These are phyloP conservation scores for Archilochus colubris DNA, from an alignment of 2,113 vertebrate genomes.

Conservation along the genomic window DNA sequence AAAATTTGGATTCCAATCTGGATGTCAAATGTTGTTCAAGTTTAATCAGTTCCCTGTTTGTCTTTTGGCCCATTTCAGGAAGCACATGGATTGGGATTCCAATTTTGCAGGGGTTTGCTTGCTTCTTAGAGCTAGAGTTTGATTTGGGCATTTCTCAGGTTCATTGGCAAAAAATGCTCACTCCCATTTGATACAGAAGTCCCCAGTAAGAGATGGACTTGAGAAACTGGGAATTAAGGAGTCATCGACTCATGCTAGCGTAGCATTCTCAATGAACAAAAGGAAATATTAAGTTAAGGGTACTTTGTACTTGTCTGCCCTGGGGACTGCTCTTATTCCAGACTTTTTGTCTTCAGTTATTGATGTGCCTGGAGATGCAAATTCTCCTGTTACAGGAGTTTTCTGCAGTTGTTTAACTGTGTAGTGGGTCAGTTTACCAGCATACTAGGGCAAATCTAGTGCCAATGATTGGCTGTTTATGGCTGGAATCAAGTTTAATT, in stretches of 20 bases:
- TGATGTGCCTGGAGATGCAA: neutral
- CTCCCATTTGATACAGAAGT: neutral
- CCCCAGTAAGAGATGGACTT: neutral
- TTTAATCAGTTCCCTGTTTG: neutral
- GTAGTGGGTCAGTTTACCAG: neutral
- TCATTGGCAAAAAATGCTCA: constrained; percentile 14
- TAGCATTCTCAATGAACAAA: neutral
- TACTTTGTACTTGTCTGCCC: neutral
- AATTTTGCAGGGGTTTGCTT: constrained; percentile 9
- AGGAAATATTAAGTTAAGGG: neutral
- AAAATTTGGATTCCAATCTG: constrained; percentile 40
- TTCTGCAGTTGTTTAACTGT: neutral
- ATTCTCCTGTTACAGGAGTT: neutral
- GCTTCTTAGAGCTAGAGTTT: neutral
- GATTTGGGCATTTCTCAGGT: neutral
- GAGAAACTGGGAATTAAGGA: neutral
- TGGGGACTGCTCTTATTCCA: constrained; percentile 23
- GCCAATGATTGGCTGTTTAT: neutral
- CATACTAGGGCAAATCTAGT: neutral
- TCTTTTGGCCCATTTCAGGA: neutral
- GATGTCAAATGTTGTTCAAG: neutral
- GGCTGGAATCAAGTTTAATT: constrained; percentile 52
- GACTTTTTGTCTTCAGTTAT: neutral
- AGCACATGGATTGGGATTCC: neutral
- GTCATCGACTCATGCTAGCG: neutral